Evolutionary conservation across 2,888 invertebrate genomes (phyloP), one percentile per base, ranked within the genome.

Genomic region (Lordiphosa fenestrarum): DNA sequence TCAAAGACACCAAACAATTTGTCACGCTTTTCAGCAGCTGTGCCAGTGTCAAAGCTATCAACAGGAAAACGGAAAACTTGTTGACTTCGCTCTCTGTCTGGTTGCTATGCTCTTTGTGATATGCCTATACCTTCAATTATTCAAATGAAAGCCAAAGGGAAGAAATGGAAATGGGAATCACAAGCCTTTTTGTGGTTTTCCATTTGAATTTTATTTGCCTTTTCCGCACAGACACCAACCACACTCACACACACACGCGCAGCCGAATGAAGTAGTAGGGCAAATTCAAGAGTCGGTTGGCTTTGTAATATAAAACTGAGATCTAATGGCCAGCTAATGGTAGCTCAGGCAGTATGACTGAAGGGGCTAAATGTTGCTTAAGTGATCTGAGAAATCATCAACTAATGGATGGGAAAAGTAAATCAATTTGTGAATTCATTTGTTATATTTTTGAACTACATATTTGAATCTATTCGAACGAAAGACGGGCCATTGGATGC

Each of bases 41-140:
- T 50, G 49, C 54, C 73, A 72, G 69, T 72, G 73, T 80, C 76
- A 75, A 69, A 63, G 64, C 52, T 46, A 72, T 68, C 42, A 64
- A 64, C 50, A 25, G 12, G 23, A 30, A 30, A 30, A 30, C 9
- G 12, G 33, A 13, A 15, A 64, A 84, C 84, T 77, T 77, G 82
- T 77, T 84, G 77, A 74, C 35, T 59, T 50, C 35, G 53, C 15
- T 50, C 13, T 50, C 19, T 19, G 19, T 19, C 19, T 19, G 19
- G 19, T 4, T 35, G 37, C 13, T 7, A 21, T n/a, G 35, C 33
- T 48, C 60, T 64, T 33, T 73, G 52, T 56, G 73, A 53, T 55
- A 49, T 52, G 66, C 63, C 73, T 49, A 66, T 41, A 76, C 64
- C 81, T 77, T 84, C 82, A 84, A 84, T 84, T 84, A 77, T 77